phyloP scores from a whole-genome alignment of 1,140 invertebrate species.

The Brachionus asplanchnoidis region DNA sequence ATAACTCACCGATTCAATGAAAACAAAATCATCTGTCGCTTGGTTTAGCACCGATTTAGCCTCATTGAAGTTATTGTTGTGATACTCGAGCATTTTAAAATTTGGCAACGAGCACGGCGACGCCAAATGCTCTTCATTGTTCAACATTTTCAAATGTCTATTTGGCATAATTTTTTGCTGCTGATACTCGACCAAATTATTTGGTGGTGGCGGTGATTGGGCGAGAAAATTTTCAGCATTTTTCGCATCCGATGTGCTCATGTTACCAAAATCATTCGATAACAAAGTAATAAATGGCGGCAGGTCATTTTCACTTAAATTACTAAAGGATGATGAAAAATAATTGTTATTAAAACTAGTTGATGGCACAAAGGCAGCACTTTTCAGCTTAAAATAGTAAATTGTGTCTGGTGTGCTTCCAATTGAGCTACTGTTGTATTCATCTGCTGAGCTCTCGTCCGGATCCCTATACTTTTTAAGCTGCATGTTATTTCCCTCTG shows the following conservation, averaged over 20 bases:
- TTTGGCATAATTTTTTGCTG: background rate
- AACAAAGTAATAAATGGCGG: conserved; percentile 34
- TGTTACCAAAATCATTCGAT: conserved; percentile 22
- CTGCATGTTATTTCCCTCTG: background rate
- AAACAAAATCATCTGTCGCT: conserved; percentile 67
- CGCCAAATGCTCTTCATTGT: conserved; percentile 7
- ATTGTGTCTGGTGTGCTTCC: conserved; percentile 37
- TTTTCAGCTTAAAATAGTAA: conserved; percentile 39
- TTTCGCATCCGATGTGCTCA: conserved; percentile 12
- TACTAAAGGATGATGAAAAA: conserved; percentile 8
- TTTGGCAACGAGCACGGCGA: conserved; percentile 41
- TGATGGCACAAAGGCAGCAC: conserved; percentile 40
- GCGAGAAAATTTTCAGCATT: background rate
- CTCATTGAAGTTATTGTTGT: conserved; percentile 24
- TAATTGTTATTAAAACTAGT: conserved; percentile 27
- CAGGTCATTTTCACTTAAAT: conserved; percentile 33
- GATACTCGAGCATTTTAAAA: conserved; percentile 39
- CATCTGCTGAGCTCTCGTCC: conserved; percentile 27
- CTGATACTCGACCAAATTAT: background rate
- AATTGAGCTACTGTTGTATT: conserved; percentile 23
- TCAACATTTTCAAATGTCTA: background rate
- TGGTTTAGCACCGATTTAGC: background rate
- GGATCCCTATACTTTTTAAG: background rate
- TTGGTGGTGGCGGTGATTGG: conserved; percentile 9
- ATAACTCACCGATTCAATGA: conserved; percentile 62